Evolutionary conservation across 1,140 invertebrate species (phyloP).

Genomic region (Fragariocoptes setiger): DNA sequence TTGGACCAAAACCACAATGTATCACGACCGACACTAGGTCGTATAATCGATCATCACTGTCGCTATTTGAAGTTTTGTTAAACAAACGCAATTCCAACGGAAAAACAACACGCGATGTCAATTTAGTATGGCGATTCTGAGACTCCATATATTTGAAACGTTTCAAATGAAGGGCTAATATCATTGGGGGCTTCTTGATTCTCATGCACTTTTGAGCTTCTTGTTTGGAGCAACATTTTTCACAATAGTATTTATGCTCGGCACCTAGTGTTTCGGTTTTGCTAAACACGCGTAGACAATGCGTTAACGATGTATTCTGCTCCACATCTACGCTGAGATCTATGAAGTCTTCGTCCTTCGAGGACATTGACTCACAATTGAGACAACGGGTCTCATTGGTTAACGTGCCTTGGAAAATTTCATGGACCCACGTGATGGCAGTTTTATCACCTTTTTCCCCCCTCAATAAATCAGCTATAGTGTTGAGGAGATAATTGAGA

Average conservation of each 20-base stretch:
- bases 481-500: slow-evolving; percentile 88
- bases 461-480: slow-evolving; percentile 28
- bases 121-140: slow-evolving; percentile 89
- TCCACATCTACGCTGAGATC: slow-evolving; percentile 96
- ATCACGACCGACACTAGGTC: slow-evolving; percentile 95
- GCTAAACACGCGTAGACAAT: slow-evolving; percentile 85
- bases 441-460: slow-evolving; percentile 15
- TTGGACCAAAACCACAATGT: slow-evolving; percentile 93
- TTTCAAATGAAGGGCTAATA: slow-evolving; percentile 86
- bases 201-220: slow-evolving; percentile 86
- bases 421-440: slow-evolving; percentile 93
- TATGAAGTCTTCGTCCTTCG: slow-evolving; percentile 94
- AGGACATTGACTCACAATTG: slow-evolving; percentile 46
- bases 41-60: slow-evolving; percentile 45
- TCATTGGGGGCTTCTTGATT: slow-evolving; percentile 88
- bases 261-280: slow-evolving; percentile 95
- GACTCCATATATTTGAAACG: slow-evolving; percentile 95
- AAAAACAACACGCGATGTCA: slow-evolving; percentile 93
- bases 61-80: slow-evolving; percentile 45
- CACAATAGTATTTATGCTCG: slow-evolving; percentile 99
- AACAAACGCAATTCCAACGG: slow-evolving; percentile 84
- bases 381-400: slow-evolving; percentile 96
- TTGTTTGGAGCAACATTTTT: slow-evolving; percentile 94
- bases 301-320: slow-evolving; percentile 94
- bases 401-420: slow-evolving; percentile 95